A percentile compares a stretch with the other conserved stretches of the same genome.
These are phyloP conservation scores for Lasioglossum leucozonium DNA, from an alignment of 2,888 invertebrate species.

Conservation along the genomic window DNA sequence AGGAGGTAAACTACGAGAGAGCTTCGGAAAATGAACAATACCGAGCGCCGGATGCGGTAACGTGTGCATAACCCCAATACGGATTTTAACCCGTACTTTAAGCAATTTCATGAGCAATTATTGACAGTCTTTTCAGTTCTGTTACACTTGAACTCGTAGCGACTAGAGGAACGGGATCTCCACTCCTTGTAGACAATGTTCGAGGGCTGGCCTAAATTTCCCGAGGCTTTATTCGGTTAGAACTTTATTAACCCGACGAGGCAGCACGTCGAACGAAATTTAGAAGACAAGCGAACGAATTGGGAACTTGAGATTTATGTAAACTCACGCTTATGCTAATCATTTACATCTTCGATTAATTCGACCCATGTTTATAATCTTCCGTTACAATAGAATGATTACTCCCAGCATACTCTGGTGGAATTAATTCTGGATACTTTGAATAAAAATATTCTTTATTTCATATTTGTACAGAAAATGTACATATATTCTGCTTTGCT, in stretches of 20 bases:
- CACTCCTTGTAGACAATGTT: not conserved
- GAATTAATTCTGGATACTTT: too few species aligned
- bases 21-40: constrained; percentile 51
- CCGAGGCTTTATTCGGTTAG: not conserved
- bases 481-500: too few species aligned
- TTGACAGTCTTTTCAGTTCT: constrained; percentile 44
- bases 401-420: not conserved
- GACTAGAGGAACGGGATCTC: not conserved
- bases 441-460: too few species aligned
- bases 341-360: not conserved
- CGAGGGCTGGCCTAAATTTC: not conserved
- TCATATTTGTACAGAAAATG: too few species aligned
- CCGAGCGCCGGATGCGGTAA: constrained; percentile 30
- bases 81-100: constrained; percentile 45
- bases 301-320: not conserved
- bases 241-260: not conserved
- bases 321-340: not conserved
- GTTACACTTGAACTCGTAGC: constrained; percentile 1
- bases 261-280: not conserved
- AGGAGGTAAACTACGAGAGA: constrained; percentile 4
- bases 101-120: constrained; percentile 48
- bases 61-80: constrained; percentile 42
- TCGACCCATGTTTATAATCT: not conserved
- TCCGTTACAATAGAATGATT: not conserved
- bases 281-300: not conserved